Conservation (phyloP, 2,797 vertebrate genomes). For the Eospalax fontanierii region DNA sequence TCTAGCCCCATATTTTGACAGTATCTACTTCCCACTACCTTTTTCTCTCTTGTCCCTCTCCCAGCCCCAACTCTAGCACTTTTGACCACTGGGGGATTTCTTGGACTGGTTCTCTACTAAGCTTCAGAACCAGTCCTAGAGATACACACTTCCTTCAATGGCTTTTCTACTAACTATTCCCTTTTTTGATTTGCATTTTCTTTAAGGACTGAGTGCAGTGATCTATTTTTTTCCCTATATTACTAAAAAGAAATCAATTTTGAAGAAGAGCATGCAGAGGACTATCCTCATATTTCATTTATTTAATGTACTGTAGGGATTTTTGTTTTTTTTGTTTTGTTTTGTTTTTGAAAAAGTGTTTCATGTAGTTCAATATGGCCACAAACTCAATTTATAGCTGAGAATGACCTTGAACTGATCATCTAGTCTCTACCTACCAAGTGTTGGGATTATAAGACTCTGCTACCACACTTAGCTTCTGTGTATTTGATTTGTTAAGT, state of each 20-base stretch:
- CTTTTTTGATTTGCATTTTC: constrained; percentile 35
- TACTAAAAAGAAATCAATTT: constrained; percentile 55
- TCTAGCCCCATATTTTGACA: too few species aligned
- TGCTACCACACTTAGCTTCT: not conserved
- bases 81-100: not conserved
- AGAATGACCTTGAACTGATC: not conserved
- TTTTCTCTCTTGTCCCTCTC: not conserved
- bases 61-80: not conserved
- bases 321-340: not conserved
- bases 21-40: not conserved
- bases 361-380: not conserved
- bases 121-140: not conserved
- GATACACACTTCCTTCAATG: not conserved
- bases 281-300: not conserved
- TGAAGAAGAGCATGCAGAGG: constrained; percentile 8
- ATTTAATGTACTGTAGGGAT: not conserved
- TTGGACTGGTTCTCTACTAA: not conserved
- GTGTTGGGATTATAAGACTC: not conserved
- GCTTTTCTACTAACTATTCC: constrained; percentile 7
- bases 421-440: not conserved
- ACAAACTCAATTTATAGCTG: not conserved
- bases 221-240: not conserved
- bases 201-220: not conserved
- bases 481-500: not conserved
- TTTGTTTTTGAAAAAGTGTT: not conserved